Percentiles rank a stretch among this genome's conserved stretches.
These are phyloP conservation scores for Ceratina australensis DNA, from an alignment of 1,140 invertebrate species.

Conservation along the genomic window DNA sequence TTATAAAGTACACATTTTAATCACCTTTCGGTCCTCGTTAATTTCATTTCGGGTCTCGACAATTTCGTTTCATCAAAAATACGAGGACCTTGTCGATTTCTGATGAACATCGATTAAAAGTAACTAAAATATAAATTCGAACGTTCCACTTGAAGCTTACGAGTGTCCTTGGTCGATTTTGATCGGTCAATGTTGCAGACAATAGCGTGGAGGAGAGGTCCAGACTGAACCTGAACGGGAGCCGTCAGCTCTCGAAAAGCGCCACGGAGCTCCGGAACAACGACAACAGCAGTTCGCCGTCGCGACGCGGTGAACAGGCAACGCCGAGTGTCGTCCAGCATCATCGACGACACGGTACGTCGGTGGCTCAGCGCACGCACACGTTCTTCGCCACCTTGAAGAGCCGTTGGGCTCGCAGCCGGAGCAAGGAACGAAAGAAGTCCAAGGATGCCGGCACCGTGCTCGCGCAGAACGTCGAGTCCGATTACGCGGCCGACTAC, in stretches of 20 bases:
- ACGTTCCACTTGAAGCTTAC: too few relatives aligned
- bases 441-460: constrained; percentile 75
- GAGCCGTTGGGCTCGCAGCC: constrained; percentile 83
- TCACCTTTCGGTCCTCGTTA: too few relatives aligned
- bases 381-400: constrained; percentile 86
- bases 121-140: too few relatives aligned
- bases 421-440: constrained; percentile 82
- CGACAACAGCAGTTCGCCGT: constrained; percentile 55
- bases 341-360: constrained; percentile 72
- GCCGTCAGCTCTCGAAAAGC: constrained; percentile 76
- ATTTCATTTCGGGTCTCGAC: too few relatives aligned
- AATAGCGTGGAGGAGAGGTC: constrained; percentile 62
- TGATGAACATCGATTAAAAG: too few relatives aligned
- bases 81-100: too few relatives aligned
- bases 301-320: constrained; percentile 47
- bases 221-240: constrained; percentile 72
- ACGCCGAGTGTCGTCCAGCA: constrained; percentile 58
- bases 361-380: constrained; percentile 85
- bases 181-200: constrained; percentile 28
- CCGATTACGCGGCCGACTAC: constrained; percentile 87
- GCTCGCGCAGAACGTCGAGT: constrained; percentile 72
- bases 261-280: constrained; percentile 75
- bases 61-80: too few relatives aligned
- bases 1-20: too few relatives aligned
- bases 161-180: too few relatives aligned